phyloP scores from a whole-genome alignment of 2,888 invertebrate species.

The Helobdella robusta region DNA sequence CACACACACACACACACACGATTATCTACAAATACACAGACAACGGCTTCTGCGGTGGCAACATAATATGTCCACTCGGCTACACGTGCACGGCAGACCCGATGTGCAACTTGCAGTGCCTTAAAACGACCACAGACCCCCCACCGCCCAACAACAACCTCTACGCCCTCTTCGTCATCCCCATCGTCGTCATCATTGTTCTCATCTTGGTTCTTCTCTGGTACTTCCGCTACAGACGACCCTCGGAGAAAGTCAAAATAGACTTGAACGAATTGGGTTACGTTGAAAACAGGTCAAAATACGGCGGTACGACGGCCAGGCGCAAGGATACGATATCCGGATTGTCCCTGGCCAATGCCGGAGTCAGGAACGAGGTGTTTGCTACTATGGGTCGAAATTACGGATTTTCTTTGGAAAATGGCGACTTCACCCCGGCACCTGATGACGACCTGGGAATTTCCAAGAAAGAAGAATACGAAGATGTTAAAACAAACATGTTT shows the following conservation, averaged over 20 bases:
- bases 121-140: too few species aligned
- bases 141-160: background rate
- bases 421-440: too few species aligned
- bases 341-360: slow-evolving; percentile 18
- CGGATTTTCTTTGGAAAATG: slow-evolving; percentile 18
- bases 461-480: too few species aligned
- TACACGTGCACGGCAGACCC: too few species aligned
- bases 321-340: background rate
- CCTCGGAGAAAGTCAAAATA: slow-evolving; percentile 7
- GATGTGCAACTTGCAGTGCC: too few species aligned
- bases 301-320: slow-evolving; percentile 12
- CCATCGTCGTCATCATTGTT: slow-evolving; percentile 11
- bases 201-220: slow-evolving; percentile 9
- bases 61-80: too few species aligned
- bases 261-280: slow-evolving; percentile 22
- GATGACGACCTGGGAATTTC: too few species aligned
- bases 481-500: too few species aligned
- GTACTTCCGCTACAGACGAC: slow-evolving; percentile 13
- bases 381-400: slow-evolving; percentile 15
- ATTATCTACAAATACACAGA: too few species aligned
- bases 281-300: slow-evolving; percentile 21
- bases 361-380: slow-evolving; percentile 19
- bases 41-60: too few species aligned
- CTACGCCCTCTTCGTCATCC: slow-evolving; percentile 15
- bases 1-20: too few species aligned